Percentiles rank a stretch among this genome's conserved stretches.
Evolutionary conservation across 1,140 invertebrate species (phyloP).

Genomic region (Brachystomella parvula): DNA sequence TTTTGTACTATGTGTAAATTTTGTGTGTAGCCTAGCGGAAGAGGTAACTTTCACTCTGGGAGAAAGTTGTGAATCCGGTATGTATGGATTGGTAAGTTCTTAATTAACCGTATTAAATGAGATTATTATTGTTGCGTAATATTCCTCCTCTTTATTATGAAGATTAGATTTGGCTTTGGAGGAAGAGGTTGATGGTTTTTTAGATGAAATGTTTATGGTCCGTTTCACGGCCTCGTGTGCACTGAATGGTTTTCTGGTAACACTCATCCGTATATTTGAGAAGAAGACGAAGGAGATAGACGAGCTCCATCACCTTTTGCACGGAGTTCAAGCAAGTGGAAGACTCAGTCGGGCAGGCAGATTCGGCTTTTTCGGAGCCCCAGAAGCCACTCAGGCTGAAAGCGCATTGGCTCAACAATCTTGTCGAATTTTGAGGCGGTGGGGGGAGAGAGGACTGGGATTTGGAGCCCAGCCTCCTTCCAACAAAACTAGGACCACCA

Average conservation of each 20-base stretch:
- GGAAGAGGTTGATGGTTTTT: too few relatives aligned
- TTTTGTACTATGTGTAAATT: not conserved
- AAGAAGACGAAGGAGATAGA: constrained; percentile 5
- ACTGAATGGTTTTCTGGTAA: constrained; percentile 31
- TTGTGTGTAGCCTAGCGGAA: not conserved
- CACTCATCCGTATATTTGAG: constrained; percentile 33
- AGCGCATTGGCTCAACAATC: constrained; percentile 38
- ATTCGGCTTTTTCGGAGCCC: constrained; percentile 30
- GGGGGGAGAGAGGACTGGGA: constrained; percentile 23
- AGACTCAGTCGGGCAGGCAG: constrained; percentile 24
- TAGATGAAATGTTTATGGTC: constrained; percentile 37
- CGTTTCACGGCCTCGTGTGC: constrained; percentile 32
- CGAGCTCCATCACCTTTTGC: constrained; percentile 25
- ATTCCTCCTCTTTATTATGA: too few relatives aligned
- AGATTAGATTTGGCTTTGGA: too few relatives aligned
- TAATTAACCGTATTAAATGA: not conserved
- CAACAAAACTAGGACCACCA: constrained; percentile 1
- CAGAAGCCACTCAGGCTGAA: constrained; percentile 28
- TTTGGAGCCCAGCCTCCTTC: constrained; percentile 19
- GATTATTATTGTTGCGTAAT: not conserved
- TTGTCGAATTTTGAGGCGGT: constrained; percentile 33
- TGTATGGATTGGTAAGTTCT: not conserved
- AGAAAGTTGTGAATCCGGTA: too few relatives aligned
- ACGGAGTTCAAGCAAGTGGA: constrained; percentile 26
- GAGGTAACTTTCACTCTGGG: too few relatives aligned